A percentile compares a stretch with the other conserved stretches of the same genome.
Evolutionary conservation across 2,797 vertebrate genomes (phyloP).

Genomic region (Platyrinchus mystaceus): DNA sequence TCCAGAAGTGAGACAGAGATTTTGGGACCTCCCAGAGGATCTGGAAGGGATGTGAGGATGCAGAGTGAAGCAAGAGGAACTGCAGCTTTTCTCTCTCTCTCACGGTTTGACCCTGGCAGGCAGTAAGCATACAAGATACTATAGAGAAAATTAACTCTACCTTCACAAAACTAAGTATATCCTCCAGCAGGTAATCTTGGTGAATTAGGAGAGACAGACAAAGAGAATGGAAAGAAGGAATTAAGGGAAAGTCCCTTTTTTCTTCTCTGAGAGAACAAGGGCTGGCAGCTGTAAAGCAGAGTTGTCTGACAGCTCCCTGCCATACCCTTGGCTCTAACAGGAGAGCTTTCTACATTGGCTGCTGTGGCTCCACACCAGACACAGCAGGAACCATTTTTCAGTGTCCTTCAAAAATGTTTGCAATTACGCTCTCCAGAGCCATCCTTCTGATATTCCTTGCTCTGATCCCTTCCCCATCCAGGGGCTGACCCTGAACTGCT

Average conservation of each 20-base stretch:
- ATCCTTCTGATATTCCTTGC: background rate
- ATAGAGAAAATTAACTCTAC: background rate
- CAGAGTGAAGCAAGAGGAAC: background rate
- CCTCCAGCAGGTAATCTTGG: background rate
- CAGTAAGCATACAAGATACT: background rate
- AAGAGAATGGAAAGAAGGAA: background rate
- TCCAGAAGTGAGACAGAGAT: background rate
- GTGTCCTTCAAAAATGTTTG: background rate
- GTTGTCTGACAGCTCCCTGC: background rate
- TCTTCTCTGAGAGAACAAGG: background rate
- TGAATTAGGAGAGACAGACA: background rate
- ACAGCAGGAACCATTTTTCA: background rate
- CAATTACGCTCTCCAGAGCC: background rate
- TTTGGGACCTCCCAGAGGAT: background rate
- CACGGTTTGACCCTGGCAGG: background rate
- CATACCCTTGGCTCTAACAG: background rate
- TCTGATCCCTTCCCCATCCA: background rate
- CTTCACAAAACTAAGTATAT: background rate
- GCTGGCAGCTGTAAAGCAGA: background rate
- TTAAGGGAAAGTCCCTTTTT: background rate
- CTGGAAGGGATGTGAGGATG: background rate
- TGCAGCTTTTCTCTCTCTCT: background rate
- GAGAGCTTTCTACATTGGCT: background rate
- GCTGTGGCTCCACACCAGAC: background rate
- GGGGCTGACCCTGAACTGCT: background rate